A percentile compares a stretch with the other conserved stretches of the same genome.
phyloP scores from a whole-genome alignment of 1,140 invertebrate species.

The Drosophila fuyamai region DNA sequence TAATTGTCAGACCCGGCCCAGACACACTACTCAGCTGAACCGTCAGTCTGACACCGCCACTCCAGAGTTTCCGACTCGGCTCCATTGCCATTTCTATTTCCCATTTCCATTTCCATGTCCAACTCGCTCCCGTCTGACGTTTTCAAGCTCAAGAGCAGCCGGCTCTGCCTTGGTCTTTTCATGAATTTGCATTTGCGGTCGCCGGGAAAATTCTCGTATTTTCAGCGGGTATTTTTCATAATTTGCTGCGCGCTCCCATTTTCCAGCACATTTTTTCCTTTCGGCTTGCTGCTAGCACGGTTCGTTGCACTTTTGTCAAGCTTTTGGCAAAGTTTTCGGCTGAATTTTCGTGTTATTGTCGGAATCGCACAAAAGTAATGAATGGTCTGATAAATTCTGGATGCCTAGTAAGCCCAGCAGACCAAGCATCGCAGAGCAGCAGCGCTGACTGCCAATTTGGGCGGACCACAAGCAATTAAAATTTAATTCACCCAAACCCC shows the following conservation, averaged over 20 bases:
- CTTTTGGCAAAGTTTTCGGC: constrained; percentile 48
- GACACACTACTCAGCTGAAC: constrained; percentile 55
- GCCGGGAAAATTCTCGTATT: constrained; percentile 42
- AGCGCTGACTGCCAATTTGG: constrained; percentile 50
- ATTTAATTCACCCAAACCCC: constrained; percentile 61
- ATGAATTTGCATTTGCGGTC: constrained; percentile 56
- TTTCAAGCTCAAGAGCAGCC: constrained; percentile 78
- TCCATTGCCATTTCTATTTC: constrained; percentile 9
- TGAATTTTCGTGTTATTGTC: constrained; percentile 28
- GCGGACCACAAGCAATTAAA: constrained; percentile 68
- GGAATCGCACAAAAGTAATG: constrained; percentile 42
- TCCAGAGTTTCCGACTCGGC: constrained; percentile 10
- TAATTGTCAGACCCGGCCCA: constrained; percentile 73
- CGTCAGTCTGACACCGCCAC: constrained; percentile 30
- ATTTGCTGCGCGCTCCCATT: constrained; percentile 55
- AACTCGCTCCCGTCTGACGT: constrained; percentile 37
- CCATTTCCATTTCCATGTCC: constrained; percentile 21
- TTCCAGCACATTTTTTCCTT: constrained; percentile 41
- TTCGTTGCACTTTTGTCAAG: constrained; percentile 68
- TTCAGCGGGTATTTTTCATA: constrained; percentile 61
- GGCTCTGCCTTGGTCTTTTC: constrained; percentile 65
- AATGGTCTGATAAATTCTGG: constrained; percentile 55
- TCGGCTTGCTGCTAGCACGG: constrained; percentile 23
- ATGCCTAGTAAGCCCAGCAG: constrained; percentile 28
- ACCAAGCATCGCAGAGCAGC: constrained; percentile 14